A percentile compares a stretch with the other conserved stretches of the same genome.
Conservation (phyloP, 2,797 vertebrate genomes). For the Phalloptychus januarius region DNA sequence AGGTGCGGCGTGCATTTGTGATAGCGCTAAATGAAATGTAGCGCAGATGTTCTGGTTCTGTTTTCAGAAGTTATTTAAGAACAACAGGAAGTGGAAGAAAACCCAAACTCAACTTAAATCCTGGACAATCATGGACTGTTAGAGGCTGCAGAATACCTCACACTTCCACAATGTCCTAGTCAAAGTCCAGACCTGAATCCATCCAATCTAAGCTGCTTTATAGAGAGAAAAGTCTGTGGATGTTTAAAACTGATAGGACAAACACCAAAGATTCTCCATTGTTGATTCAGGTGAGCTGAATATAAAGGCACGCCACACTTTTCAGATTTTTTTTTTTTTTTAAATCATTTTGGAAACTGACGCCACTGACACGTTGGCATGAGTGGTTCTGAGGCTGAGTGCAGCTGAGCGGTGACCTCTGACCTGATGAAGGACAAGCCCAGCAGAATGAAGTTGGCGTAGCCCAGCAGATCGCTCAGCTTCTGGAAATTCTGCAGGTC, state of each 20-base stretch:
- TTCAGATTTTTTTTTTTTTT: not conserved
- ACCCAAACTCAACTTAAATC: not conserved
- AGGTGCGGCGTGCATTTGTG: not conserved
- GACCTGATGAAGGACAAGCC: constrained; percentile 81
- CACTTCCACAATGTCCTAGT: not conserved
- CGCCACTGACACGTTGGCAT: too few relatives aligned
- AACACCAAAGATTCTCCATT: not conserved
- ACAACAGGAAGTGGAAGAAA: not conserved
- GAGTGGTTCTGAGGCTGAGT: too few relatives aligned
- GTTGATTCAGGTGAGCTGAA: not conserved
- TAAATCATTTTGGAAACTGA: not conserved
- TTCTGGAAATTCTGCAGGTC: constrained; percentile 60
- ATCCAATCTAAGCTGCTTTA: too few relatives aligned
- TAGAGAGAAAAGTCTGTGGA: not conserved
- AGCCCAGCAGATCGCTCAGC: constrained; percentile 67
- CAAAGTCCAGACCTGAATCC: not conserved
- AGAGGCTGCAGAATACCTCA: not conserved
- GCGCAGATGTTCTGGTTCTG: not conserved
- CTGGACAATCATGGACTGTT: not conserved
- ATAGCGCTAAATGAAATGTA: not conserved
- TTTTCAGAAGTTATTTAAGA: not conserved
- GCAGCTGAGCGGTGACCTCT: constrained; percentile 30
- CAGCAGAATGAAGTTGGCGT: constrained; percentile 74
- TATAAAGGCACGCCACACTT: not conserved
- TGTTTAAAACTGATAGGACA: not conserved